phyloP scores from a whole-genome alignment of 2,797 vertebrate species.

The Hippopotamyrus pictus region DNA sequence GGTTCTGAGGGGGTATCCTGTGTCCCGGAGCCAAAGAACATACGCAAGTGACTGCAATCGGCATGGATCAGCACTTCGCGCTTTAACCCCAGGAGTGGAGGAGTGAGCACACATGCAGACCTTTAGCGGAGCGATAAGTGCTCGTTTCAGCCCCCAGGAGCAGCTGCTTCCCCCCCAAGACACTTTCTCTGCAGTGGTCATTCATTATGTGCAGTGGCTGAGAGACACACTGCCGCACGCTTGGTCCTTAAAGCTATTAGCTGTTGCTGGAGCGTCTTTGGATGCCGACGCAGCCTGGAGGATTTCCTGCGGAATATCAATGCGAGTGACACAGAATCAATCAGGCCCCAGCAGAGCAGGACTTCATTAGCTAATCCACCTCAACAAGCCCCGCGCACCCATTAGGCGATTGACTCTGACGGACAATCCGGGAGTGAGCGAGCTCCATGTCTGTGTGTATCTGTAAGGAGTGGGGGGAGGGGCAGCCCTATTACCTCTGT shows the following conservation, averaged over 20 bases:
- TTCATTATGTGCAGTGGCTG: not conserved
- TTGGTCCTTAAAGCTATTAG: not conserved
- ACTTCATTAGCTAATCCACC: slow-evolving; percentile 11
- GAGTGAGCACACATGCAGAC: not conserved
- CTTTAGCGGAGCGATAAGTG: not conserved
- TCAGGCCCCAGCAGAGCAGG: not conserved
- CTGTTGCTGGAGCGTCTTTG: not conserved
- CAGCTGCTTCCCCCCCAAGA: not conserved
- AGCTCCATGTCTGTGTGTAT: not conserved
- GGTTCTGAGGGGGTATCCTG: not conserved
- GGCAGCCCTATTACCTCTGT: not conserved
- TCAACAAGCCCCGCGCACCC: not conserved
- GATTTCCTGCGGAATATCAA: not conserved
- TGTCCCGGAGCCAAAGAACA: not conserved
- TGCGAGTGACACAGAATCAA: slow-evolving; percentile 5
- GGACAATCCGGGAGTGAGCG: not conserved
- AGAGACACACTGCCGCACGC: not conserved
- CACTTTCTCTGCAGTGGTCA: not conserved
- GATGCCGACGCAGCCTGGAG: not conserved
- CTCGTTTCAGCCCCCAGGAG: not conserved
- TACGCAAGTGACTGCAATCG: not conserved
- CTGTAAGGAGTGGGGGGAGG: not conserved
- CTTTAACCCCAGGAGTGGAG: not conserved
- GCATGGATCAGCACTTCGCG: no score
- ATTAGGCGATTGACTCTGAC: not conserved